Percentiles rank a stretch among this genome's conserved stretches.
Evolutionary conservation across 2,888 invertebrate genomes (phyloP).

Genomic region (Campaea margaritaria): DNA sequence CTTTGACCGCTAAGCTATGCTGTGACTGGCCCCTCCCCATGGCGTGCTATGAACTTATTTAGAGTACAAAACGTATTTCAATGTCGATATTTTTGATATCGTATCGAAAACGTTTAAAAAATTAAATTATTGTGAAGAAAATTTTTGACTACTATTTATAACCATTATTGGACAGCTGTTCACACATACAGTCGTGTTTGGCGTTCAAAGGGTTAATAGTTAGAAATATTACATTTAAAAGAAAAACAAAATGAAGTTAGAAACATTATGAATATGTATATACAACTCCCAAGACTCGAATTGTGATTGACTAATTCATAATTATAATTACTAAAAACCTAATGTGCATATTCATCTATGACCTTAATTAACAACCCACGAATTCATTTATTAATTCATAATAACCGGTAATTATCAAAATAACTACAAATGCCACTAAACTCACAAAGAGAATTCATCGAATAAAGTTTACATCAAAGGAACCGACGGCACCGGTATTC

Average conservation of each 20-base stretch:
- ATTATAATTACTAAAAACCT: constrained; percentile 12
- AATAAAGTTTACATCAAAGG: constrained; percentile 43
- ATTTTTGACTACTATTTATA: too few relatives aligned
- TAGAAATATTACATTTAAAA: too few relatives aligned
- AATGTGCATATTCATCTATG: constrained; percentile 28
- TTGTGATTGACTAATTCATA: neutral
- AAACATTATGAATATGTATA: constrained; percentile 4
- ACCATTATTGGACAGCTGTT: too few relatives aligned
- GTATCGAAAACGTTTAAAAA: too few relatives aligned
- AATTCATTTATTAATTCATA: constrained; percentile 33
- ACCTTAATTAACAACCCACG: constrained; percentile 32
- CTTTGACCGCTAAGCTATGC: too few relatives aligned
- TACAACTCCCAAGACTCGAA: neutral
- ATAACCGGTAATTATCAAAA: constrained; percentile 38
- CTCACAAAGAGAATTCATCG: constrained; percentile 41
- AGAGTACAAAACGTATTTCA: too few relatives aligned
- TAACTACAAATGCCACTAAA: constrained; percentile 38
- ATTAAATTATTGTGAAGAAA: too few relatives aligned
- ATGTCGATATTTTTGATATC: too few relatives aligned
- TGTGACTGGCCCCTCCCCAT: too few relatives aligned
- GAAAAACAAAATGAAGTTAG: neutral
- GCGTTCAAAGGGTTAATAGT: too few relatives aligned
- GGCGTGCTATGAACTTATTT: too few relatives aligned
- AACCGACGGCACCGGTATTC: constrained; percentile 35
- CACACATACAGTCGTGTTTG: too few relatives aligned